Conservation (phyloP, 2,113 vertebrate species). For the Phylloscopus trochiloides region DNA sequence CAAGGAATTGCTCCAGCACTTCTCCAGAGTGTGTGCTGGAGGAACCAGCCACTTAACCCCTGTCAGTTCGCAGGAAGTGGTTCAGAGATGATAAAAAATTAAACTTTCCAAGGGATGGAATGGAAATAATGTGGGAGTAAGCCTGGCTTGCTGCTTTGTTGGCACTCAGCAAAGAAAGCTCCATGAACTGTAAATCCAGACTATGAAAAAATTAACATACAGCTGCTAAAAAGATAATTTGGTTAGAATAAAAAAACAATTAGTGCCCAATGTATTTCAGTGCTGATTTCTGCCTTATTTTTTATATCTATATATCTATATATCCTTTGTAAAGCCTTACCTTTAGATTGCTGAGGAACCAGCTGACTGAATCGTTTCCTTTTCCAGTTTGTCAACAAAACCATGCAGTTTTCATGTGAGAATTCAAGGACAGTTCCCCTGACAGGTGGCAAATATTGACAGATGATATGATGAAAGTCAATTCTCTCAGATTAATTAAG, state of each 20-base stretch:
- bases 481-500: background rate
- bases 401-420: background rate
- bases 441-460: background rate
- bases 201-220: background rate
- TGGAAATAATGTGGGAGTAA: background rate
- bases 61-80: background rate
- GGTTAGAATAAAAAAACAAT: background rate
- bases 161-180: background rate
- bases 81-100: background rate
- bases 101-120: background rate
- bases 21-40: rapidly evolving
- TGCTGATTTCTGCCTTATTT: background rate
- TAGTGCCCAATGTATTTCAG: background rate
- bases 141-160: background rate
- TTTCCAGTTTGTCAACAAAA: background rate
- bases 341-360: background rate
- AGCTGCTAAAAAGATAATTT: background rate
- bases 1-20: background rate
- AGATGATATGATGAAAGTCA: background rate
- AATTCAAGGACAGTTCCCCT: background rate
- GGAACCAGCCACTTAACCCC: background rate
- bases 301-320: background rate
- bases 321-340: background rate
- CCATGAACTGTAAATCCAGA: background rate
- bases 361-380: background rate